Evolutionary conservation across 1,140 invertebrate species (phyloP), one percentile per base, ranked within the genome.

Genomic region (Saccostrea echinata): DNA sequence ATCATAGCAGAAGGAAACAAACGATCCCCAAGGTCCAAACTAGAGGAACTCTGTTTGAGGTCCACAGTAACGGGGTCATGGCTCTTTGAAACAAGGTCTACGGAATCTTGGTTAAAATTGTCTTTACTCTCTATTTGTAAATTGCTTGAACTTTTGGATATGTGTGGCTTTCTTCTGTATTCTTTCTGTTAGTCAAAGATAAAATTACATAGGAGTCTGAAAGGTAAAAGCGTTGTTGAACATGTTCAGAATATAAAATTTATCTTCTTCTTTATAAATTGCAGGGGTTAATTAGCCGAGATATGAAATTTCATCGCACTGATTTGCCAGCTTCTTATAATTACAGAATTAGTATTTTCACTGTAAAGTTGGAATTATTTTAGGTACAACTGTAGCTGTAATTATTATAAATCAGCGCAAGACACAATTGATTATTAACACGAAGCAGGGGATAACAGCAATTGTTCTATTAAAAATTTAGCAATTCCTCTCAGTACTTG

Each of bases 101-200:
- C 24, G 18, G 57, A 64, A 64, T n/a, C 57, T 64, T 64, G 21
- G 57, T 64, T 18, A 1, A 64, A 9, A 9, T 64, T 24, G 57
- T 21, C 21, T 64, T 64, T 27, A 27, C 11, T 30, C 11, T 76
- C 30, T 76, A 16, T 61, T 13, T 76, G 68, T 3, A 30, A 16
- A 2, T 76, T 33, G 68, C 30, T 27, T 2, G 68, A 27, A 18
- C 13, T 33, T 13, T 76, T 76, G 27, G 27, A 76, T 3, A 33
- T 76, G 24, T 76, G 68, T 76, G 68, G 68, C 27, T 76, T 76
- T 76, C 68, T 76, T 76, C 68, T 12, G 68, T 76, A 76, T 27
- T 76, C 68, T 76, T 24, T 76, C 68, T 76, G 27, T 76, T 43
- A 76, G 68, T 76, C 68, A 76, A 76, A 76, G 68, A 76, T 76